Conservation (phyloP, 1,140 invertebrate genomes). For the Dreissena rostriformis region DNA sequence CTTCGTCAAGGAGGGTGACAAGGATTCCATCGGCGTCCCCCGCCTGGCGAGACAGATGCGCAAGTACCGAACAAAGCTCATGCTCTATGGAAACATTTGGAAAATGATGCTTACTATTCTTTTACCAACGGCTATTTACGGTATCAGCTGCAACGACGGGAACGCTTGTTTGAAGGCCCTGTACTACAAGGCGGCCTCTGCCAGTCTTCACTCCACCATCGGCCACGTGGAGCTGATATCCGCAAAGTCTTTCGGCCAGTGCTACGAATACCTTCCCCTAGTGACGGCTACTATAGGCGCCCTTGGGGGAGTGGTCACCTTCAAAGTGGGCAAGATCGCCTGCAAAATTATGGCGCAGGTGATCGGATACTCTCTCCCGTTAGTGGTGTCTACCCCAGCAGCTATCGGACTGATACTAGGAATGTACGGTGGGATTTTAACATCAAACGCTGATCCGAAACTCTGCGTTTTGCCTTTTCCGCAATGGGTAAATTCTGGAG, state of each 20-base stretch:
- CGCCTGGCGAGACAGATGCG: conserved; percentile 42
- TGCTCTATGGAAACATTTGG: conserved; percentile 65
- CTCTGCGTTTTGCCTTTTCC: conserved; percentile 77
- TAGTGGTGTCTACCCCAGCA: conserved; percentile 66
- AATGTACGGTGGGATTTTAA: conserved; percentile 49
- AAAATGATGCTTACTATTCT: conserved; percentile 69
- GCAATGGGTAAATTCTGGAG: conserved; percentile 19
- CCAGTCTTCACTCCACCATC: conserved; percentile 15
- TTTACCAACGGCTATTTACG: conserved; percentile 56
- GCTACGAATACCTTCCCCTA: conserved; percentile 60
- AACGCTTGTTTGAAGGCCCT: conserved; percentile 46
- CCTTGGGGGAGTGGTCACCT: conserved; percentile 67
- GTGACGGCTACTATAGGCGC: conserved; percentile 63
- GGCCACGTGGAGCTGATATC: conserved; percentile 17
- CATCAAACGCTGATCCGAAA: conserved; percentile 14
- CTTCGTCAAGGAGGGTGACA: conserved; percentile 66
- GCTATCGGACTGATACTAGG: conserved; percentile 62
- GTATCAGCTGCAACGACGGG: conserved; percentile 21
- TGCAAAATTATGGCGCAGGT: conserved; percentile 73
- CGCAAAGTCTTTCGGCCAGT: conserved; percentile 29
- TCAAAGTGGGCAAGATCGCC: conserved; percentile 67
- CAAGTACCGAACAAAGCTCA: conserved; percentile 63
- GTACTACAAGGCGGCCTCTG: conserved; percentile 42
- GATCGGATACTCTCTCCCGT: conserved; percentile 66
- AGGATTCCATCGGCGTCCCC: conserved; percentile 40